Evolutionary conservation across 2,888 invertebrate genomes (phyloP), one percentile per base, ranked within the genome.

Genomic region (Lepidochitona cinerea): DNA sequence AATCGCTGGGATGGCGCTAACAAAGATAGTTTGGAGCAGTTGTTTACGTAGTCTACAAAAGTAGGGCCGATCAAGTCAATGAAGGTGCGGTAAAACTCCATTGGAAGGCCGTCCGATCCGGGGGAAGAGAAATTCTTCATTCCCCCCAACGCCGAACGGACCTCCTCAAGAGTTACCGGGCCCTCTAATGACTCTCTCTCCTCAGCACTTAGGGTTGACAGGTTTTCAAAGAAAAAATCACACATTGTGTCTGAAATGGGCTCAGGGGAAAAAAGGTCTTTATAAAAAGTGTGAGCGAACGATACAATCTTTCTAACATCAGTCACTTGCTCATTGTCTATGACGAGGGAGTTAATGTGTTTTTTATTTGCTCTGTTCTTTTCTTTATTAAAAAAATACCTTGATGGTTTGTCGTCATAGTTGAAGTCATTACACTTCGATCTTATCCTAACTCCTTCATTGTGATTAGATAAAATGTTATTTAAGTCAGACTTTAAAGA

Each of bases 41-140:
- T 12, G n/a, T 59, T 59, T 23, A 59, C 29, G 1, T 64, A 26
- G 32, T 23, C 18, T 23, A 71, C 59, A 14, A 71, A 59, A 12
- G n/a, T 18, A 1, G n/a, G 29, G 29, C 37, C 64, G 14, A 71
- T 9, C 36, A 71, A 29, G 14, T 59, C 64, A 36, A 71, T 36
- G 37, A 71, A 71, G 65, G 37, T 12, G n/a, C 14, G 26, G 64
- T 71, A 71, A 64, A 71, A 71, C 49, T 71, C 71, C 41, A 37
- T 71, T 7, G 59, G 32, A 23, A 71, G 29, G 18, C 71, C 71
- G 52, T 71, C 71, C 37, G 64, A 64, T 12, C 71, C 71, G 18
- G 71, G 71, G n/a, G 64, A 37, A 23, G 32, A 64, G 26, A 32
- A 53, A 59, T 64, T 35, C 7, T 59, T 33, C 71, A 71, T 71